These are phyloP conservation scores for Nemopilema nomurai DNA, from an alignment of 30 jellyfish, hydroid and myxozoan genomes.

Conservation along the genomic window DNA sequence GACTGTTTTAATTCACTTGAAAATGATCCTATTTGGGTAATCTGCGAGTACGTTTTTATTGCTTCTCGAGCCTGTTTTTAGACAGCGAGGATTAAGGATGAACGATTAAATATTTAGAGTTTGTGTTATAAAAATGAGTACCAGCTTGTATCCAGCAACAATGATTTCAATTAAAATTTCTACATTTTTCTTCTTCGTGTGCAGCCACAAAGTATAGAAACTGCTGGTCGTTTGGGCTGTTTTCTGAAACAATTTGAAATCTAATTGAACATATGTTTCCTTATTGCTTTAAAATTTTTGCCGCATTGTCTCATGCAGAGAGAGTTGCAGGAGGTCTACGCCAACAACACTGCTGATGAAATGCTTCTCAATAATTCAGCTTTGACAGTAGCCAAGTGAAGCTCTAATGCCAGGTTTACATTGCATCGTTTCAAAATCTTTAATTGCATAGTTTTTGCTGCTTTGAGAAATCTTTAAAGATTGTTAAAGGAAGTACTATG, in stretches of 20 bases:
- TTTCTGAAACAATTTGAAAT: slow-evolving; percentile 21
- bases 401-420: too few relatives aligned
- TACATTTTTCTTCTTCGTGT: slow-evolving; percentile 14
- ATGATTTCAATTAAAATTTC: slow-evolving; percentile 7
- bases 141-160: slow-evolving; percentile 52
- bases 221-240: slow-evolving; percentile 4
- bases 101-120: slow-evolving; percentile 2
- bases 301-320: neutral
- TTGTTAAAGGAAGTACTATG: too few relatives aligned
- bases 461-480: too few relatives aligned
- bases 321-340: slow-evolving; percentile 26
- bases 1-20: neutral
- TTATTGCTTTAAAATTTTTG: slow-evolving; percentile 10
- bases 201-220: slow-evolving; percentile 23
- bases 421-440: too few relatives aligned
- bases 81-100: neutral
- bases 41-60: neutral
- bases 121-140: slow-evolving; percentile 1
- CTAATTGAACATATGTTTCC: slow-evolving; percentile 64
- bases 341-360: neutral
- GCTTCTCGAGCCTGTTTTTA: neutral
- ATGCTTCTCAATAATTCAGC: neutral
- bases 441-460: too few relatives aligned
- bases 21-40: neutral
- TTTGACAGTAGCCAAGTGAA: too few relatives aligned